Evolutionary conservation across 2,113 vertebrate genomes (phyloP).

Genomic region (Misgurnus anguillicaudatus): DNA sequence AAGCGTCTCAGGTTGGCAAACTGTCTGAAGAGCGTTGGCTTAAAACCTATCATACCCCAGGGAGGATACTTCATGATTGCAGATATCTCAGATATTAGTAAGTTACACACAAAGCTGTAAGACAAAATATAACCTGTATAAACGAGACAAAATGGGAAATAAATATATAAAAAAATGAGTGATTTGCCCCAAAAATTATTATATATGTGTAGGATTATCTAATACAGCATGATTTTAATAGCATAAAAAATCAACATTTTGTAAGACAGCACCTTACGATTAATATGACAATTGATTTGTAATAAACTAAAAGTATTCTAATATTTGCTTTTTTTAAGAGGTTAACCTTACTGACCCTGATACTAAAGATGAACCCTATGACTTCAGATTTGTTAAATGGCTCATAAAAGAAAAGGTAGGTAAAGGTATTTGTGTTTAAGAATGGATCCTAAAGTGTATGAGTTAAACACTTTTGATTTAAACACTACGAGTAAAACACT

Average conservation of each 20-base stretch:
- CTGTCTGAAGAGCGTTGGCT: conserved; percentile 77
- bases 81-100: conserved; percentile 88
- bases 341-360: conserved; percentile 72
- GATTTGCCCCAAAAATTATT: too few relatives aligned
- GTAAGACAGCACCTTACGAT: background rate
- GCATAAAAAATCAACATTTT: background rate
- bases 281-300: background rate
- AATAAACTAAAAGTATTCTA: background rate
- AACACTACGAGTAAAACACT: background rate
- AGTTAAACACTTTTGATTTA: background rate
- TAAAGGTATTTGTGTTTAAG: background rate
- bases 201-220: too few relatives aligned
- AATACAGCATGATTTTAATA: background rate
- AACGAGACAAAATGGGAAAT: background rate
- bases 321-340: conserved; percentile 67
- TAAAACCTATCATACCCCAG: conserved; percentile 83
- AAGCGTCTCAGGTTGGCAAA: conserved; percentile 78
- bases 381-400: conserved; percentile 88
- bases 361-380: conserved; percentile 68
- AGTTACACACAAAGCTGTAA: conserved; percentile 61
- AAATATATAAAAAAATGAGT: background rate
- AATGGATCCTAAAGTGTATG: background rate
- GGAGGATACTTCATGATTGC: conserved; percentile 90
- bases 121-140: background rate
- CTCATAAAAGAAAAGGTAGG: conserved; percentile 88